A percentile compares a stretch with the other conserved stretches of the same genome.
Conservation (phyloP, 2,797 vertebrate genomes). For the Arrhamphus sclerolepis region DNA sequence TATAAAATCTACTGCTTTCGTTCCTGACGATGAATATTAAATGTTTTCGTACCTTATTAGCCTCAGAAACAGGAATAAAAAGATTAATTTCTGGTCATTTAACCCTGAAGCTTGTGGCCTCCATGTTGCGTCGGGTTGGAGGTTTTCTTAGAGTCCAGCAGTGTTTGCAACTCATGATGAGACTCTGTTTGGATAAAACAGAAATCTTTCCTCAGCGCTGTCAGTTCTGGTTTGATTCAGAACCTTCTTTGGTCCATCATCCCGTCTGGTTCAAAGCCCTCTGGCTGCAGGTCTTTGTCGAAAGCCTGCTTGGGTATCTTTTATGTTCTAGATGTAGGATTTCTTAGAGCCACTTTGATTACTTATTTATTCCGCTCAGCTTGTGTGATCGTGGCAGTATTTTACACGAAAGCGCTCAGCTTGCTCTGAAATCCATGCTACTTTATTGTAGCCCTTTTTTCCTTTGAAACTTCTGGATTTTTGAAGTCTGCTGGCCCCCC, state of each 20-base stretch:
- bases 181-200: slow-evolving; percentile 16
- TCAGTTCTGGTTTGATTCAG: slow-evolving; percentile 83
- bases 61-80: no score
- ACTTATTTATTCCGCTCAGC: slow-evolving; percentile 93
- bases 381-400: slow-evolving; percentile 88
- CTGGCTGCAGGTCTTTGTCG: slow-evolving; percentile 94
- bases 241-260: slow-evolving; percentile 83
- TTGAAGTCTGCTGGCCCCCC: slow-evolving; percentile 45
- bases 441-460: slow-evolving; percentile 78
- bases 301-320: slow-evolving; percentile 90
- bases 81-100: no score
- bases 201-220: slow-evolving; percentile 77
- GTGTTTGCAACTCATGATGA: no score
- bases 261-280: slow-evolving; percentile 87
- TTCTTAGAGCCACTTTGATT: slow-evolving; percentile 92
- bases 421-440: slow-evolving; percentile 84
- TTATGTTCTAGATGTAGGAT: slow-evolving; percentile 93
- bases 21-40: no score
- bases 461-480: slow-evolving; percentile 80
- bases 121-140: no score
- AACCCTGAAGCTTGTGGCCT: no score
- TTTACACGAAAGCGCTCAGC: slow-evolving; percentile 79
- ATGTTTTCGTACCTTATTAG: no score
- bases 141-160: no score
- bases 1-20: no score